Conservation (phyloP, 1,140 invertebrate species). For the Lepidostoma basale region DNA sequence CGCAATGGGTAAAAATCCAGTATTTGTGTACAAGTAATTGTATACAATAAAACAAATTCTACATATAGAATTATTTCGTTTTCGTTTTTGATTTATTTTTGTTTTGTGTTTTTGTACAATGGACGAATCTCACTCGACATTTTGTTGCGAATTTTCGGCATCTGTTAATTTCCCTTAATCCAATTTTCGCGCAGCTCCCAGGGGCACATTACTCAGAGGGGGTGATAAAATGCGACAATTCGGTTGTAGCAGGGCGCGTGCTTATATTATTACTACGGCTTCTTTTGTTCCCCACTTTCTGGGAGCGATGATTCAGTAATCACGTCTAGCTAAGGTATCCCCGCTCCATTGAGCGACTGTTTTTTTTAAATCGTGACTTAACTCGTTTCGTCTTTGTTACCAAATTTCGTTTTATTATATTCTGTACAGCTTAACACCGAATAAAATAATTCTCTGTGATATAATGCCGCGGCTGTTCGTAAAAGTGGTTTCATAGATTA, state of each 20-base stretch:
- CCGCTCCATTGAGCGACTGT: not conserved
- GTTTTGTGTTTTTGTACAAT: too few relatives aligned
- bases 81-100: too few relatives aligned
- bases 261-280: slow-evolving; percentile 17
- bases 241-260: slow-evolving; percentile 6
- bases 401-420: too few relatives aligned
- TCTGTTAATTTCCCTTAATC: slow-evolving; percentile 23
- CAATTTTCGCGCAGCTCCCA: not conserved
- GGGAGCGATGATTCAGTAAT: slow-evolving; percentile 25
- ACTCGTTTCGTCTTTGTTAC: not conserved
- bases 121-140: not conserved
- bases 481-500: too few relatives aligned
- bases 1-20: too few relatives aligned
- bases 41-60: too few relatives aligned
- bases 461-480: too few relatives aligned
- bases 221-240: slow-evolving; percentile 25
- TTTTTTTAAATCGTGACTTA: not conserved
- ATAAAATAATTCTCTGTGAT: too few relatives aligned
- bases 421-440: too few relatives aligned
- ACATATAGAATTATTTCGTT: too few relatives aligned
- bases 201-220: not conserved
- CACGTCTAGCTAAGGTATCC: slow-evolving; percentile 18
- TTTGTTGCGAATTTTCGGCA: slow-evolving; percentile 4
- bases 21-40: too few relatives aligned
- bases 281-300: slow-evolving; percentile 15